Evolutionary conservation across 2,888 invertebrate species (phyloP).

Genomic region (Scrobipalpa atriplicella): DNA sequence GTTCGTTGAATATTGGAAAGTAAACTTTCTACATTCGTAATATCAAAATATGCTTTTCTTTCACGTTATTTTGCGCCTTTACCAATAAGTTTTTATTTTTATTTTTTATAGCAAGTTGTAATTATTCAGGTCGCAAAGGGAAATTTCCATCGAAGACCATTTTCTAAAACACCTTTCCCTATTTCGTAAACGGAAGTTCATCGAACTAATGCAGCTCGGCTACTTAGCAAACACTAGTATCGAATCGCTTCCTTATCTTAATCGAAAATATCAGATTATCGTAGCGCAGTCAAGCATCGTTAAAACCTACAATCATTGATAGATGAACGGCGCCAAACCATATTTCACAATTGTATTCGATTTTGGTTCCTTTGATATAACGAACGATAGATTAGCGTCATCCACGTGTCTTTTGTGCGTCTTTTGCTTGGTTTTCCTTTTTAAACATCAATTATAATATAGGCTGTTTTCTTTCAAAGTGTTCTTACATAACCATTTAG

Average conservation of each 20-base stretch:
- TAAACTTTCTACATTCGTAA: slow-evolving; percentile 36
- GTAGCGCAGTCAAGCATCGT: slow-evolving; percentile 41
- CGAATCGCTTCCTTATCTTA: slow-evolving; percentile 63
- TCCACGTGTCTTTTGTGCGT: not conserved
- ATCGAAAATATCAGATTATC: slow-evolving; percentile 61
- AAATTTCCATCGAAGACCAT: slow-evolving; percentile 46
- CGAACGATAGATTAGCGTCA: not conserved
- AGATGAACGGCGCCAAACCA: slow-evolving; percentile 17
- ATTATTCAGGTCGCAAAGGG: slow-evolving; percentile 43
- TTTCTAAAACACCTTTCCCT: slow-evolving; percentile 63
- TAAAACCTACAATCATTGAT: slow-evolving; percentile 47
- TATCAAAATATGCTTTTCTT: slow-evolving; percentile 9
- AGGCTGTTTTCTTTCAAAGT: not conserved
- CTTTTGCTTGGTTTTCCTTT: not conserved
- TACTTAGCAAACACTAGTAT: slow-evolving; percentile 43
- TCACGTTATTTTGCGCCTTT: not conserved
- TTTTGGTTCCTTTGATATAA: slow-evolving; percentile 5
- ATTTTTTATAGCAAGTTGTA: no score
- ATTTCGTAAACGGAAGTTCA: slow-evolving; percentile 74
- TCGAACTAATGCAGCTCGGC: slow-evolving; percentile 60
- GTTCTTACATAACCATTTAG: not conserved
- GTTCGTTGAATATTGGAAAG: slow-evolving; percentile 30
- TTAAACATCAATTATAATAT: not conserved
- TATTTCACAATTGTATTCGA: not conserved
- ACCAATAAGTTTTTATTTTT: no score